These are phyloP conservation scores for Syrista parreyssii DNA, from an alignment of 2,888 invertebrate genomes.

Conservation along the genomic window DNA sequence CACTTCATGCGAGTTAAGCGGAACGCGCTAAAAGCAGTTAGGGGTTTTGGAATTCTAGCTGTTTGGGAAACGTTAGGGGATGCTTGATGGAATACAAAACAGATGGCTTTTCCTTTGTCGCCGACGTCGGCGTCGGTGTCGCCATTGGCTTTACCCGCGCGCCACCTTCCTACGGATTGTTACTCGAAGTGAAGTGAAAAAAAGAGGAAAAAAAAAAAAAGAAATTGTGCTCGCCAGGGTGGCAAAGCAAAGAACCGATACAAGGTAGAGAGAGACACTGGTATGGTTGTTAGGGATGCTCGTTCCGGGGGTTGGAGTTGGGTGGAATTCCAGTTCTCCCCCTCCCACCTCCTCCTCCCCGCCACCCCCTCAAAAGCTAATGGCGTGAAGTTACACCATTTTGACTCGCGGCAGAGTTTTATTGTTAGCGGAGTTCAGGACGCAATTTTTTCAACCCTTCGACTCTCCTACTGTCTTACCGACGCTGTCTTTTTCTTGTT, in stretches of 20 bases:
- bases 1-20: not conserved
- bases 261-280: slow-evolving; percentile 1
- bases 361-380: slow-evolving; percentile 49
- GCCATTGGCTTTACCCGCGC: slow-evolving; percentile 27
- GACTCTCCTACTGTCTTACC: slow-evolving; percentile 6
- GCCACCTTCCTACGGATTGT: slow-evolving; percentile 4
- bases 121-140: slow-evolving; percentile 17
- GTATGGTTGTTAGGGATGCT: not conserved
- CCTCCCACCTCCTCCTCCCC: too few relatives aligned
- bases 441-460: slow-evolving; percentile 45
- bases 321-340: slow-evolving; percentile 11
- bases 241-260: slow-evolving; percentile 2
- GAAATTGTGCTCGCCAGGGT: not conserved
- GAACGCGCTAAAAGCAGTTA: not conserved
- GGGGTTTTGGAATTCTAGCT: not conserved
- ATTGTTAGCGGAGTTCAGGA: slow-evolving; percentile 42
- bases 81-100: slow-evolving; percentile 44
- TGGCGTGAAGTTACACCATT: slow-evolving; percentile 52
- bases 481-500: not conserved
- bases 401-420: slow-evolving; percentile 41
- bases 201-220: slow-evolving; percentile 1
- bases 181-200: slow-evolving; percentile 8
- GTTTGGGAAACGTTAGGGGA: not conserved
- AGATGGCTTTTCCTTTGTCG: slow-evolving; percentile 33
- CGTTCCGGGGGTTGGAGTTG: not conserved